Evolutionary conservation across 2,113 vertebrate genomes (phyloP).

Genomic region (Phocoena sinus): DNA sequence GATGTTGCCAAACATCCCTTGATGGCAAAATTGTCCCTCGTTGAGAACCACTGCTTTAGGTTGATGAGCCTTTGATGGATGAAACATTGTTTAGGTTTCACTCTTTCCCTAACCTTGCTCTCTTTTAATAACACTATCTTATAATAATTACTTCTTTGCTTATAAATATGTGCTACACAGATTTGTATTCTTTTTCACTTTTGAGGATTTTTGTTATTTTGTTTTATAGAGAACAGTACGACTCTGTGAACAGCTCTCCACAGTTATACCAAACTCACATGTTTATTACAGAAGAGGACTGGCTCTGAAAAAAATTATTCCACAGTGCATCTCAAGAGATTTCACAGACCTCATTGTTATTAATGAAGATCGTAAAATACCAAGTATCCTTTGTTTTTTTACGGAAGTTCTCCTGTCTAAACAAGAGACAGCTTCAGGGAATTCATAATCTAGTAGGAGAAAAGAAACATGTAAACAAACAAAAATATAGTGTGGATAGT

Average conservation of each 20-base stretch:
- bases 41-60: not conserved
- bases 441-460: not conserved
- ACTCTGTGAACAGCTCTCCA: slow-evolving; percentile 93
- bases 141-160: not conserved
- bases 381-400: slow-evolving; percentile 91
- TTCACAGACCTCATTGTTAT: slow-evolving; percentile 96
- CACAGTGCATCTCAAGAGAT: slow-evolving; percentile 91
- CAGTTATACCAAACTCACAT: slow-evolving; percentile 91
- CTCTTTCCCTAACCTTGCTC: not conserved
- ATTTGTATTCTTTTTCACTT: not conserved
- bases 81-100: not conserved
- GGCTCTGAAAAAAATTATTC: slow-evolving; percentile 95
- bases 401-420: not conserved
- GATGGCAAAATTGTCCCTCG: not conserved
- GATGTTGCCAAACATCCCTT: not conserved
- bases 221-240: slow-evolving; percentile 91
- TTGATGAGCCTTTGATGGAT: not conserved
- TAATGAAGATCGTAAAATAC: slow-evolving; percentile 94
- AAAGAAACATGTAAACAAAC: not conserved
- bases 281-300: slow-evolving; percentile 97
- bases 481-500: not conserved
- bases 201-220: not conserved
- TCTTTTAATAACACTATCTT: not conserved
- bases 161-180: not conserved
- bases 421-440: not conserved